Base-by-base conservation (phyloP, 2,113 vertebrate genomes). In the Podarcis raffonei region DNA sequence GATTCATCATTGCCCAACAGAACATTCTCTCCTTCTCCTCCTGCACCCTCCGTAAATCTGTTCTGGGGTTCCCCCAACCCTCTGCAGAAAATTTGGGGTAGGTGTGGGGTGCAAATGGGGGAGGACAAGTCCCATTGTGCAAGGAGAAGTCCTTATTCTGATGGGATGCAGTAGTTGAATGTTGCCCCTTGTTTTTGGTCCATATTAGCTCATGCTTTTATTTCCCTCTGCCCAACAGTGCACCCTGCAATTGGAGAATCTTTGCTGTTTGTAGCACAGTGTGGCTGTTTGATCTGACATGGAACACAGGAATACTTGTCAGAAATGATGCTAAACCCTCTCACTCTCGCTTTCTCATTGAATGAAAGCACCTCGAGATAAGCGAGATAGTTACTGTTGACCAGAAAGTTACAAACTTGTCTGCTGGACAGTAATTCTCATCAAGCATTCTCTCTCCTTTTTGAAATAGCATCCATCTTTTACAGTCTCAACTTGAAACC, bases 401-500 rank as follows among this genome's bases (percentile, higher is more conserved):
- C 90, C 90, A 80, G 89, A 86, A 92, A 91, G 66, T 78, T 90
- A 57, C 62, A 79, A 95, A 90, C 80, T 74, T 85, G 62, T 89
- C 93, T 92, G 85, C 25, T 27, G 79, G 27, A 88, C 87, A 90
- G 72, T 75, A 83, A 87, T 91, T 91, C 88, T 87, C 93, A 90
- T 94, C 91, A 90, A 57, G 9, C 32, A 65, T 3, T 87, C 90
- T 9, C 37, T 12, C 35, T 6, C 7, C 2, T 12, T 18, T 35
- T 78, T 68, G 6, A 85, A 32, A 48, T 92, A 90, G 12, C 22
- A 6, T 6, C 8, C 3, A 74, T 82, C 9, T 81, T 42, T 42
- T 42, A 91, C 87, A 89, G 74, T 90, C 89, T 91, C 87, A 86
- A 69, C 84, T 90, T 42, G 90, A 95, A 94, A 88, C 85, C 92